Evolutionary conservation across 2,113 vertebrate genomes (phyloP).

Genomic region (Pelodiscus sinensis): DNA sequence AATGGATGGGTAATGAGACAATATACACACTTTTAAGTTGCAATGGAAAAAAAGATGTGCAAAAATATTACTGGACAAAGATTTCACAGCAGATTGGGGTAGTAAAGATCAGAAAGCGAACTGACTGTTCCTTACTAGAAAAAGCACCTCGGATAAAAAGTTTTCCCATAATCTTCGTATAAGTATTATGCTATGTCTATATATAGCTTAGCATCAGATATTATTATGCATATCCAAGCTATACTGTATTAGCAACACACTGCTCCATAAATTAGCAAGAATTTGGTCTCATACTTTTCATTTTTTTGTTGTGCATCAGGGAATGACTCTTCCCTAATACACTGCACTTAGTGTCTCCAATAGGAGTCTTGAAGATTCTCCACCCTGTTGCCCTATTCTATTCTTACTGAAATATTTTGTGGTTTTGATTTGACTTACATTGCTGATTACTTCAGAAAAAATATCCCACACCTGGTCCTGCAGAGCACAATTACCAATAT

Average conservation of each 20-base stretch:
- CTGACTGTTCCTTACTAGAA: neutral
- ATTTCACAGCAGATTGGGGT: neutral
- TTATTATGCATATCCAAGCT: neutral
- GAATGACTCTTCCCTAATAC: neutral
- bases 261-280: neutral
- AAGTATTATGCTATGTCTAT: accelerated
- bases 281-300: neutral
- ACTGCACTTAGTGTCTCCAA: neutral
- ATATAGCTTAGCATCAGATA: neutral
- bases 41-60: neutral
- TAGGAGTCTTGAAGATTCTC: neutral
- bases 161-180: neutral
- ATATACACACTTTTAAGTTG: neutral
- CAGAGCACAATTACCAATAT: conserved; percentile 78
- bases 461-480: conserved; percentile 93
- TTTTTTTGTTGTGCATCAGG: neutral
- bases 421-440: conserved; percentile 77
- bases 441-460: conserved; percentile 82
- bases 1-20: neutral
- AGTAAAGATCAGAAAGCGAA: neutral
- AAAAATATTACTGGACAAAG: neutral
- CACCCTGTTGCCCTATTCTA: neutral
- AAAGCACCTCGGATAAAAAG: neutral
- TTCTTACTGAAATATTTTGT: accelerated
- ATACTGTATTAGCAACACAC: neutral